Evolutionary conservation across 53 echinoderm and acorn worm genomes (phyloP), one percentile per base, ranked within the genome.

Genomic region (Echinometra lucunter): DNA sequence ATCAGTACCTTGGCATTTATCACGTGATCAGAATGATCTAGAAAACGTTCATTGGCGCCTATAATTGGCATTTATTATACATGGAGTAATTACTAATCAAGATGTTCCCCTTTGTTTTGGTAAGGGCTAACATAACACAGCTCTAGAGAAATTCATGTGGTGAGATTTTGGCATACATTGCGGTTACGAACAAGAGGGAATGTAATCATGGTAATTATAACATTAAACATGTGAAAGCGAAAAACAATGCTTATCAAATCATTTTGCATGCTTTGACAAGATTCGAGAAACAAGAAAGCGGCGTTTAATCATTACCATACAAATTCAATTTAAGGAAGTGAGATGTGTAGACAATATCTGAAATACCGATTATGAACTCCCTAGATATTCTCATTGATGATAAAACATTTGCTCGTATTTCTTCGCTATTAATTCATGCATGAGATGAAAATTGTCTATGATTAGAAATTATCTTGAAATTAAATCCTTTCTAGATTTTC

Each of bases 11-110:
- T 63, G 63, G 6, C 63, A 21, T 37, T 37, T 5, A 28, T 74
- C 74, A 74, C 74, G 74, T 74, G 74, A 37, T 16, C 53, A 53
- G 34, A 69, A 74, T 32, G 30, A 37, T 74, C 74, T 74, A 74
- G 74, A 74, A 74, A 10, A 28, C 74, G 35, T 74, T 37, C 13
- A 74, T 28, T 81, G 81, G 44, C 40, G 81, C 81, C 81, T 44
- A n/a, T n/a, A 23, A 81, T 81, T 81, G 44, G 15, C 81, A 44
- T 19, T 42, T 42, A 81, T 81, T 81, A 81, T 23, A 81, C 81
- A 81, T 21, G 40, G 38, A 42, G 6, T 81, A 81, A 81, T 81
- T 81, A 6, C 40, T 23, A 81, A 81, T 81, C 12, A 44, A 10
- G 32, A 15, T 32, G 12, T 11, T 69, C 32, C 34, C 15, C 30